Base-by-base conservation (phyloP, 2,888 invertebrate genomes). In the Drosophila rubida region DNA sequence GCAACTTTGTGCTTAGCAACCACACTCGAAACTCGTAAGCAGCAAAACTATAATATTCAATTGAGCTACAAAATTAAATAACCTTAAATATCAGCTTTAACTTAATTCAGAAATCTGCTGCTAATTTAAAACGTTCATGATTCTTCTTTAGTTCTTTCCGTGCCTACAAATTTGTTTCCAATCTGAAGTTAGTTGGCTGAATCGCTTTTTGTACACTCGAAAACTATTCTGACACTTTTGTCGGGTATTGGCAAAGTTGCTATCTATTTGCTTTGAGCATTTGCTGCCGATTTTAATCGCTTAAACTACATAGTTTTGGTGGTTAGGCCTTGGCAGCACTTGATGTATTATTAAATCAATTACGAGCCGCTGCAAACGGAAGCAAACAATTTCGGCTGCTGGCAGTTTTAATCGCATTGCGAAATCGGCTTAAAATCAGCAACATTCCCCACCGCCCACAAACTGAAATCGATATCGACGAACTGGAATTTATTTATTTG, bases 261-360 rank as follows among this genome's bases (percentile, higher is more conserved):
- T 9, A 42, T 19, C 19, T 32, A 54, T 44, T 32, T 30, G 0
- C 44, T 44, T 32, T 42, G n/a, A 41, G 53, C 13, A 42, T 42
- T 53, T 9, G 27, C 25, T 19, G 27, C 13, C 16, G 51, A 37
- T 39, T 41, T 41, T 5, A 53, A 41, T n/a, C 16, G n/a, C 13
- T 19, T 27, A 19, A n/a, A 39, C 37, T 50, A 7, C 16, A 51
- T n/a, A n/a, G 7, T 39, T n/a, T 51, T 39, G 39, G 16, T 39
- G 3, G 25, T 13, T 44, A 14, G 3, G 37, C 23, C 11, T n/a
- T 16, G 16, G 2, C 39, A 41, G n/a, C 39, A 37, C 11, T 7
- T 50, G 2, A 25, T 37, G 3, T 6, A 25, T 25, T 50, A 50
- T 16, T 16, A 16, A 39, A 35, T 45, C 22, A 13, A 46, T 30